Evolutionary conservation across 2,797 vertebrate genomes (phyloP).

Genomic region (Tarsius wallacei): DNA sequence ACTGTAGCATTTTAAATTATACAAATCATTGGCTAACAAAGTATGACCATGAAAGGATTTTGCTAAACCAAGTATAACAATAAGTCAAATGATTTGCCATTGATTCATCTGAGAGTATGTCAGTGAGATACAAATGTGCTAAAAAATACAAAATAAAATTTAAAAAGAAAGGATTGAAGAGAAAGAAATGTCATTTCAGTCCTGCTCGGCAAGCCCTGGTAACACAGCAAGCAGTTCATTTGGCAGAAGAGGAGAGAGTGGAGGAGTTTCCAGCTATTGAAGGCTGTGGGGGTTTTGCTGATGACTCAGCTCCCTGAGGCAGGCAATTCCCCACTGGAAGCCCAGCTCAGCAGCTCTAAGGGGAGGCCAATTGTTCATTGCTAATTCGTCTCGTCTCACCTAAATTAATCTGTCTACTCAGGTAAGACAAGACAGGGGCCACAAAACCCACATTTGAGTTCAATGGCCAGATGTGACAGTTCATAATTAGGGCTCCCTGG

Average conservation of each 20-base stretch:
- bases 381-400: constrained; percentile 67
- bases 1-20: neutral
- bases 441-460: neutral
- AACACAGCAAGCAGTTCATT: neutral
- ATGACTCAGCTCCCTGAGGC: constrained; percentile 67
- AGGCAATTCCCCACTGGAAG: constrained; percentile 15
- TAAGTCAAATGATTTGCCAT: constrained; percentile 45
- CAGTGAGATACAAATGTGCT: neutral
- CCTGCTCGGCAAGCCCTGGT: neutral
- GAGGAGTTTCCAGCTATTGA: neutral
- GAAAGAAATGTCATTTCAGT: neutral
- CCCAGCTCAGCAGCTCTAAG: constrained; percentile 68
- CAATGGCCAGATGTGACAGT: constrained; percentile 50
- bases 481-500: constrained; percentile 10
- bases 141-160: neutral
- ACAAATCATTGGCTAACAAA: constrained; percentile 59
- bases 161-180: neutral
- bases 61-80: neutral
- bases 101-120: neutral
- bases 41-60: neutral
- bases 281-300: neutral
- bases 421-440: neutral
- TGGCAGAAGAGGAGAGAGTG: neutral
- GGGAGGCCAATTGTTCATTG: constrained; percentile 68
- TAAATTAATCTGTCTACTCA: constrained; percentile 63